Evolutionary conservation across 2,888 invertebrate genomes (phyloP), one percentile per base, ranked within the genome.

Genomic region (Amorpha juglandis): DNA sequence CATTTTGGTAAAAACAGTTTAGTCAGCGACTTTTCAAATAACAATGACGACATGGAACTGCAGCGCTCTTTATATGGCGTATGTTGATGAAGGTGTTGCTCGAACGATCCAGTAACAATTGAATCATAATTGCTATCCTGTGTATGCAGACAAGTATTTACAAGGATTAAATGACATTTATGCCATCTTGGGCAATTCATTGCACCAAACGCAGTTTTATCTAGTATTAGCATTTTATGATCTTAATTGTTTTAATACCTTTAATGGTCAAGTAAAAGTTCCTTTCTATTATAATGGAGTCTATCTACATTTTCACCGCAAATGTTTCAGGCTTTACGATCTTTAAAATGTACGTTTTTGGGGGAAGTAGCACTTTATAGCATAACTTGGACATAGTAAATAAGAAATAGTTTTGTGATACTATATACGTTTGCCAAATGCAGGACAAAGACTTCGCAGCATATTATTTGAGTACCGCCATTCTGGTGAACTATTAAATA

Each of bases 91-190:
- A 79, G 76, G 73, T 80, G 78, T 78, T 73, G 80, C 76, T 73
- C 70, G 71, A 70, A 74, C 76, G 68, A 73, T 70, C 64, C 69
- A 72, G 64, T 70, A 42, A 63, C 68, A 75, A 71, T 74, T 70
- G 53, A 67, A 64, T 65, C 73, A 78, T 86, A 87, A 89, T 81
- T 88, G 79, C 80, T 83, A 87, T 89, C 88, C 88, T 88, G 85
- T 84, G 72, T 71, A 79, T 81, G 82, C 81, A 84, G 69, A 73
- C 68, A 38, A 50, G 9, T 81, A 80, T 27, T 21, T 62, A 19
- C 19, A 33, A 35, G 53, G 4, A 12, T 19, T 21, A 50, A 50
- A 50, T 19, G 7, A 38, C 19, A 42, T 58, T 12, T 21, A 1
- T 14, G 27, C 33, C 33, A 11, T 38, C 19, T 58, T 58, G 42